These are phyloP conservation scores for Chaunax sp. DNA, from an alignment of 2,797 vertebrate genomes.

Conservation along the genomic window DNA sequence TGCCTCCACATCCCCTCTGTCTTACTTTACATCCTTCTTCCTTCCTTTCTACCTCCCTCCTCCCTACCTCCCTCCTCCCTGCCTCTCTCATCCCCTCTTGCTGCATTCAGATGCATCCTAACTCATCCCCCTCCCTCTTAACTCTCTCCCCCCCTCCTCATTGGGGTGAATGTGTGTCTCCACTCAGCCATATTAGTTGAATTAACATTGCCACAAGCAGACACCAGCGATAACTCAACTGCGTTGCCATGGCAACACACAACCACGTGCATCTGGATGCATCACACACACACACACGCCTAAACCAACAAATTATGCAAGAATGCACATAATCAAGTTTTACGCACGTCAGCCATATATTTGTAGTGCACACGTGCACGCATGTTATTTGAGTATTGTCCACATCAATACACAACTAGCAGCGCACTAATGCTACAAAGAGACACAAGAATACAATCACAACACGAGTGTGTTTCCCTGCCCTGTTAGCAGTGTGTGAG, in stretches of 20 bases:
- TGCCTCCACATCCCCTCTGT: background rate
- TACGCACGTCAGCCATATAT: rapidly evolving
- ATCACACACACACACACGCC: background rate
- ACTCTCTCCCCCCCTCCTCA: conserved; percentile 11
- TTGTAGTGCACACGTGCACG: background rate
- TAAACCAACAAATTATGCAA: background rate
- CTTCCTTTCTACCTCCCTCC: background rate
- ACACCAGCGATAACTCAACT: conserved; percentile 5
- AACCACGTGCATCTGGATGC: background rate
- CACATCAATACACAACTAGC: background rate
- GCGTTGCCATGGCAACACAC: conserved; percentile 47
- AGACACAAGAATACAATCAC: background rate
- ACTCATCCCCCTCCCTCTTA: background rate
- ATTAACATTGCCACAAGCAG: conserved; percentile 54
- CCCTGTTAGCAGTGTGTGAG: conserved; percentile 4
- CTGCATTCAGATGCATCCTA: too few relatives aligned
- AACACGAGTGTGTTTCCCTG: background rate
- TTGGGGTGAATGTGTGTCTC: conserved; percentile 26
- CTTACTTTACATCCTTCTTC: background rate
- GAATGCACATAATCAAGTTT: conserved; percentile 7
- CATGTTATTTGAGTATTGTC: background rate
- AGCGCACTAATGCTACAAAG: background rate
- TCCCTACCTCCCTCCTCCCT: background rate
- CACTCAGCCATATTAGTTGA: conserved; percentile 58
- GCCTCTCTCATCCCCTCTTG: too few relatives aligned